Conservation (phyloP, 2,888 invertebrate species). For the Chymomyza fuscimana region DNA sequence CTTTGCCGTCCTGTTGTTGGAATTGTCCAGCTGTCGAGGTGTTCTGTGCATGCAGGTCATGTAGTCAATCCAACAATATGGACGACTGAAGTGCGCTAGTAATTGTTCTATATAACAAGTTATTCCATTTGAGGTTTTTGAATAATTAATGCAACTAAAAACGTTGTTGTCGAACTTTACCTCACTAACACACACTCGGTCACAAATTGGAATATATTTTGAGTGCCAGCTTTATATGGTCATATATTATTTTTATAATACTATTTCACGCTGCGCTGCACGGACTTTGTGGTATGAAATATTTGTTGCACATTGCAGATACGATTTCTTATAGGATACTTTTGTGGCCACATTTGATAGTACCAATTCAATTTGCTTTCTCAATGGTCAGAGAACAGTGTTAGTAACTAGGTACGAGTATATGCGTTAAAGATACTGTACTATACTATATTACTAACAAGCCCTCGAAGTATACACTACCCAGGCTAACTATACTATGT, state of each 20-base stretch:
- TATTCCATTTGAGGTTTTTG: slow-evolving; percentile 69
- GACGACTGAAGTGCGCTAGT: slow-evolving; percentile 36
- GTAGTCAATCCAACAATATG: slow-evolving; percentile 67
- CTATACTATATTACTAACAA: too few relatives aligned
- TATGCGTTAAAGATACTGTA: too few relatives aligned
- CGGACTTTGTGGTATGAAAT: not conserved
- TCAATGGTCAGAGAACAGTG: too few relatives aligned
- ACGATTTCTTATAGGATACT: not conserved
- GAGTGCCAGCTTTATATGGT: not conserved
- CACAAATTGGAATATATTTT: not conserved
- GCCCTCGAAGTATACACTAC: too few relatives aligned
- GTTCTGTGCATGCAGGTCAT: slow-evolving; percentile 28
- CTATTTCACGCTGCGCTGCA: not conserved
- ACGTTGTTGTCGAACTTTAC: slow-evolving; percentile 36
- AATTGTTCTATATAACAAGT: slow-evolving; percentile 64
- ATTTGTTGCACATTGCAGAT: not conserved
- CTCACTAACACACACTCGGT: slow-evolving; percentile 38
- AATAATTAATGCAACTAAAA: slow-evolving; percentile 72
- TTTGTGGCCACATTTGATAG: not conserved
- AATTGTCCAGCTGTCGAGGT: not conserved
- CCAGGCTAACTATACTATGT: too few relatives aligned
- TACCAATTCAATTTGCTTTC: slow-evolving; percentile 49
- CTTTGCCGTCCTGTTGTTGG: not conserved
- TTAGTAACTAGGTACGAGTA: too few relatives aligned
- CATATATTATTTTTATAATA: not conserved